Conservation (phyloP, 2,113 vertebrate species). For the Vicugna pacos region DNA sequence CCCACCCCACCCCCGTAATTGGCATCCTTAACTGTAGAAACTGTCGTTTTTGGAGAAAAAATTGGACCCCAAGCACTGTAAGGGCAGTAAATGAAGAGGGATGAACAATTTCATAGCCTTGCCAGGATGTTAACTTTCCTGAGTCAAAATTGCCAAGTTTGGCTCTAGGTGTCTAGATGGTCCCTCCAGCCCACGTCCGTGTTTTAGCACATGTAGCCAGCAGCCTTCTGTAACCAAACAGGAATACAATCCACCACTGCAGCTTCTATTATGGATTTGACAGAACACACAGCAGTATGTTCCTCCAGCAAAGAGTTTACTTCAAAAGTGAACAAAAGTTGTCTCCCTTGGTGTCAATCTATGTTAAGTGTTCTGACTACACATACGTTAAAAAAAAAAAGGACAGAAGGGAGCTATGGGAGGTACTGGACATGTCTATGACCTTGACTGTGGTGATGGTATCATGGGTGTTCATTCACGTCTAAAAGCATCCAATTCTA, state of each 20-base stretch:
- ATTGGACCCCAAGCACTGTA: background rate
- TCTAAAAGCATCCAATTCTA: conserved; percentile 4
- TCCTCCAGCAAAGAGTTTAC: conserved; percentile 62
- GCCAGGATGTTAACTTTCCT: background rate
- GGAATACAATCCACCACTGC: conserved; percentile 50
- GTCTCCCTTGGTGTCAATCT: background rate
- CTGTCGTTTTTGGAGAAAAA: conserved; percentile 21
- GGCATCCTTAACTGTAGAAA: conserved; percentile 29
- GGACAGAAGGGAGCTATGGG: background rate
- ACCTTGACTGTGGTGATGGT: background rate
- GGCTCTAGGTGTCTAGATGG: background rate
- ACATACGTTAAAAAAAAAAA: background rate
- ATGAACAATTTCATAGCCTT: background rate
- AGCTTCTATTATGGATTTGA: conserved; percentile 70
- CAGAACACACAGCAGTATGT: conserved; percentile 63
- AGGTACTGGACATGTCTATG: background rate
- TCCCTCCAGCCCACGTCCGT: background rate
- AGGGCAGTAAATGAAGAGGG: background rate
- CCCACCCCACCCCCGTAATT: background rate
- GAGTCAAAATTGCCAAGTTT: conserved; percentile 13
- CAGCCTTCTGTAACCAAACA: conserved; percentile 74
- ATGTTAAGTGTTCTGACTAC: background rate
- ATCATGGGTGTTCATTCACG: background rate
- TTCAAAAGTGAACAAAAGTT: conserved; percentile 69
- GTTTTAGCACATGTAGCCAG: conserved; percentile 71